Percentiles rank a stretch among this genome's conserved stretches.
Conservation (phyloP, 2,113 vertebrate species). For the Tupaia chinensis region DNA sequence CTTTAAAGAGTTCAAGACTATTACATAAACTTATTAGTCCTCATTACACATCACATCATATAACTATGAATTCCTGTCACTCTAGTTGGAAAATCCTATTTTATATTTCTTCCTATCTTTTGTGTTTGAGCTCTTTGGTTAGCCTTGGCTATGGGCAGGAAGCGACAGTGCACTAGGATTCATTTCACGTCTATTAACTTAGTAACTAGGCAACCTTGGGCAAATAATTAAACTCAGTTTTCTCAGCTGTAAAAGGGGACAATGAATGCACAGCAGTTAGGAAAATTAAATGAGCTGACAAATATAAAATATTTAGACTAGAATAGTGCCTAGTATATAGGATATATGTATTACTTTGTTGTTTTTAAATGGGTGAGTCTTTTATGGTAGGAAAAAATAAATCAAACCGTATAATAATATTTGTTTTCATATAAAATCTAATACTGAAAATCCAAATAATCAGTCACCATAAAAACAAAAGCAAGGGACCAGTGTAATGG, state of each 20-base stretch:
- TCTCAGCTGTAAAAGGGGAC: neutral
- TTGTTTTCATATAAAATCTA: neutral
- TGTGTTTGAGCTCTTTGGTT: neutral
- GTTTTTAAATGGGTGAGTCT: neutral
- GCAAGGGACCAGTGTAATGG: too few relatives aligned
- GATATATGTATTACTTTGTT: neutral
- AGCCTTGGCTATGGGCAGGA: neutral
- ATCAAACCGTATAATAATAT: neutral
- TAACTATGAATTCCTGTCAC: slow-evolving; percentile 22
- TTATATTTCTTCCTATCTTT: neutral
- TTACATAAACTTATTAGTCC: neutral
- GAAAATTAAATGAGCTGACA: neutral
- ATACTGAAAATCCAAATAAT: neutral
- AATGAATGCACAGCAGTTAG: neutral
- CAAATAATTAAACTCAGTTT: neutral
- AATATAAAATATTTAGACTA: neutral
- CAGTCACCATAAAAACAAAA: neutral
- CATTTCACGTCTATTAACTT: neutral
- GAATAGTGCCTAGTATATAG: neutral
- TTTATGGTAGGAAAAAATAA: neutral
- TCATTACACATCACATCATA: neutral
- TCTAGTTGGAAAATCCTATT: neutral
- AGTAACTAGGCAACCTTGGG: neutral
- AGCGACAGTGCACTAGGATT: neutral
- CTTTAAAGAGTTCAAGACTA: neutral